Base-by-base conservation (phyloP, 1,140 invertebrate genomes). In the Pogonus chalceus region DNA sequence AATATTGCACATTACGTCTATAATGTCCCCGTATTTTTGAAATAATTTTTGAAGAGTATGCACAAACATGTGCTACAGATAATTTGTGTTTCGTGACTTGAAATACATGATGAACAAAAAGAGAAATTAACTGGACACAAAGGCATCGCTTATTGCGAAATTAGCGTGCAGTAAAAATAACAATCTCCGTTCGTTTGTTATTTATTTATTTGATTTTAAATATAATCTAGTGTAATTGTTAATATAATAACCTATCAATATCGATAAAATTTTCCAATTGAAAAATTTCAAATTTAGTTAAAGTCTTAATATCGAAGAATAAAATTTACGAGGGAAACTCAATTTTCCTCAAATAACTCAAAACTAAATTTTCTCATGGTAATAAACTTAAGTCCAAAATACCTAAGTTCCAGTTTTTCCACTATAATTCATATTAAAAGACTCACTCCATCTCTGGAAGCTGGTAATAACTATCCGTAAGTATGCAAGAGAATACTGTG, bases 371-470 rank as follows among this genome's bases (percentile, higher is more conserved):
- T 7, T 16, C 4, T 43, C 7, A 4, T 43, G 7, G 18, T 43
- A 12, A 43, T 18, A 18, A 43, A 43, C 7, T 43, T 18, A 43
- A 43, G 37, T 43, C 37, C 37, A 18, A 43, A 43, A 43, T 43
- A 43, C 37, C 37, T 14, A 14, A 14, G 26, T 31, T 31, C 26
- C 26, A 31, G 26, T 31, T 31, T 43, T 43, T 18, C 37, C 37
- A 43, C 37, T 43, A 43, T 43, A 43, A 43, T 18, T 43, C 18
- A 43, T 43, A 43, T 43, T 9, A 43, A 18, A 43, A 43, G 37
- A 43, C 3, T 43, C 37, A 10, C 37, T 9, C 18, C 9, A 10
- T 12, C 37, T 4, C 18, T 16, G 37, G 7, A n/a, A 3, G 37
- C 18, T 16, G 37, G 37, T 43, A 43, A 43, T 43, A 43, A 43